A percentile compares a stretch with the other conserved stretches of the same genome.
Evolutionary conservation across 2,888 invertebrate genomes (phyloP).

Genomic region (Allacma fusca): DNA sequence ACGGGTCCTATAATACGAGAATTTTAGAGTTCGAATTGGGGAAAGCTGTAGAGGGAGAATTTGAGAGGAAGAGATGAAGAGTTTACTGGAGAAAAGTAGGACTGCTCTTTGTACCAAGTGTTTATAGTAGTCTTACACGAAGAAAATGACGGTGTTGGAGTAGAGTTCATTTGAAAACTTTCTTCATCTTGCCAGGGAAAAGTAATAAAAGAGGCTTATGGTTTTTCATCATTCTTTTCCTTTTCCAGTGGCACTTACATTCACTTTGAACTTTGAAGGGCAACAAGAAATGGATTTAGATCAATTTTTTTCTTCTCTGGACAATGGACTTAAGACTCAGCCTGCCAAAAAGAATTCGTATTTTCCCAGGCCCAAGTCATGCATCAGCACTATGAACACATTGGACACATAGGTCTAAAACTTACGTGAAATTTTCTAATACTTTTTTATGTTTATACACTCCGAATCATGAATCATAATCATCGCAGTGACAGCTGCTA

Average conservation of each 20-base stretch:
- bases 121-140: slow-evolving; percentile 23
- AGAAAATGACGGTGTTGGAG: slow-evolving; percentile 28
- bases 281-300: slow-evolving; percentile 46
- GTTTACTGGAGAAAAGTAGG: not conserved
- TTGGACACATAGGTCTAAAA: no score
- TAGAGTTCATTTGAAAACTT: slow-evolving; percentile 41
- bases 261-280: slow-evolving; percentile 27
- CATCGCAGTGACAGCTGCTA: no score
- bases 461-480: no score
- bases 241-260: slow-evolving; percentile 24
- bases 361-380: not conserved
- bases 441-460: no score
- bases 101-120: not conserved
- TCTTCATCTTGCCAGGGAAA: slow-evolving; percentile 30
- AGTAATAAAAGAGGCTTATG: slow-evolving; percentile 45
- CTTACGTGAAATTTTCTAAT: no score
- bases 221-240: slow-evolving; percentile 44
- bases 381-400: not conserved
- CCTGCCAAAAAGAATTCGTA: not conserved
- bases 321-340: slow-evolving; percentile 33
- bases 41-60: not conserved
- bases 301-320: slow-evolving; percentile 37
- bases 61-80: not conserved
- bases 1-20: not conserved
- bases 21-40: slow-evolving; percentile 5